Evolutionary conservation across 1,140 invertebrate genomes (phyloP).

Genomic region (Drosophila arizonae): DNA sequence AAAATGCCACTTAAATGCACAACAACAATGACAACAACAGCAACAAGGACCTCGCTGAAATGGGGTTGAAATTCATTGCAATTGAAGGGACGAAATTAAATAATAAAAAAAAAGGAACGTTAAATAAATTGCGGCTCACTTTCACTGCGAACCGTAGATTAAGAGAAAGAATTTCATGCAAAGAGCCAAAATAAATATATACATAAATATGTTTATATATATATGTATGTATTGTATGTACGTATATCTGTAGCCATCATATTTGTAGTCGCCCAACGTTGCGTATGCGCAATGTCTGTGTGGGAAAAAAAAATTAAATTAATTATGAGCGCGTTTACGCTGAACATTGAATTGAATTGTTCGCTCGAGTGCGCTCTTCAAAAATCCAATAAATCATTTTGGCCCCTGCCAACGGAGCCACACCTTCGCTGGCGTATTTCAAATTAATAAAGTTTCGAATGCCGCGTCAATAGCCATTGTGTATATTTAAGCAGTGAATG

Average conservation of each 20-base stretch:
- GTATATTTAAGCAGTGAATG: not conserved
- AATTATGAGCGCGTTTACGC: constrained; percentile 50
- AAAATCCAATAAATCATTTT: constrained; percentile 62
- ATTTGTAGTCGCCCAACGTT: constrained; percentile 2
- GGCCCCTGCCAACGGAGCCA: not conserved
- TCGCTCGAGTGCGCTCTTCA: constrained; percentile 46
- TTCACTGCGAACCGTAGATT: constrained; percentile 21
- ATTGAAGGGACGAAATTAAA: not conserved
- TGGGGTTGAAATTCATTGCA: constrained; percentile 25
- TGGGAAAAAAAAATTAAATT: constrained; percentile 33
- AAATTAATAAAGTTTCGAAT: constrained; percentile 57
- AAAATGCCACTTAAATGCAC: constrained; percentile 12
- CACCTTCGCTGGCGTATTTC: constrained; percentile 27
- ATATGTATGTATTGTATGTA: not conserved
- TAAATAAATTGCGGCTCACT: constrained; percentile 43
- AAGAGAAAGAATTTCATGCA: constrained; percentile 6
- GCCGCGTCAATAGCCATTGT: constrained; percentile 2
- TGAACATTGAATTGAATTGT: constrained; percentile 34
- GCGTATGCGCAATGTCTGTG: constrained; percentile 39
- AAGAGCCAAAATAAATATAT: constrained; percentile 18
- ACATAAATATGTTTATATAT: not conserved
- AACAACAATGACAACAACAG: constrained; percentile 15
- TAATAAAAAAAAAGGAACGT: constrained; percentile 35
- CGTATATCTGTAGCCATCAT: not conserved
- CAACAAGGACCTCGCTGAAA: not conserved